Conservation (phyloP, 1,140 invertebrate species). For the Leucophenga varia region DNA sequence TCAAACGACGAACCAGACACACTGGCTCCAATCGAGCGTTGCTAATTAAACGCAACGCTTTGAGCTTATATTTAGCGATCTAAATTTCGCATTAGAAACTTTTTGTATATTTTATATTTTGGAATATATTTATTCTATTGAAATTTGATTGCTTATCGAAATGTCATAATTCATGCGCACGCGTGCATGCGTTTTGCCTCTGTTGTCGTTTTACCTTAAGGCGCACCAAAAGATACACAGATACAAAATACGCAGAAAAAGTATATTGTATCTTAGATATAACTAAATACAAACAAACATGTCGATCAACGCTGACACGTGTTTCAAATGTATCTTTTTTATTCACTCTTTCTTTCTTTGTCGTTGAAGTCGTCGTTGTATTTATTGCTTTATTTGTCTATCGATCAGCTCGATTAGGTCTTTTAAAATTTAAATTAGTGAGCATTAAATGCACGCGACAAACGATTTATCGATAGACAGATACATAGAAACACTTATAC, state of each 20-base stretch:
- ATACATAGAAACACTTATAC: too few species aligned
- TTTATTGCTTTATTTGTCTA: conserved; percentile 49
- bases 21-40: conserved; percentile 30
- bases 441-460: conserved; percentile 45
- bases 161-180: conserved; percentile 46
- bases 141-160: conserved; percentile 11
- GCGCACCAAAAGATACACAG: too few species aligned
- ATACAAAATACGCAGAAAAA: too few species aligned
- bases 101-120: too few species aligned
- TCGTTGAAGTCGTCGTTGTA: conserved; percentile 27
- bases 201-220: too few species aligned
- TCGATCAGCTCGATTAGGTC: too few species aligned
- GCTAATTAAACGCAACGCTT: too few species aligned
- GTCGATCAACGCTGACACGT: conserved; percentile 34
- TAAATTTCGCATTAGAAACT: not conserved
- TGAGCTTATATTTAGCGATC: too few species aligned
- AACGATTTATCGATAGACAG: too few species aligned
- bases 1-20: conserved; percentile 25
- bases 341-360: conserved; percentile 20
- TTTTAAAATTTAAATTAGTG: conserved; percentile 52
- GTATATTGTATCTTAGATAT: too few species aligned
- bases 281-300: too few species aligned
- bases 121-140: too few species aligned
- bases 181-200: conserved; percentile 30
- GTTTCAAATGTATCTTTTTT: conserved; percentile 42